Base-by-base conservation (phyloP, 2,888 invertebrate species). In the Drosophila picticornis region DNA sequence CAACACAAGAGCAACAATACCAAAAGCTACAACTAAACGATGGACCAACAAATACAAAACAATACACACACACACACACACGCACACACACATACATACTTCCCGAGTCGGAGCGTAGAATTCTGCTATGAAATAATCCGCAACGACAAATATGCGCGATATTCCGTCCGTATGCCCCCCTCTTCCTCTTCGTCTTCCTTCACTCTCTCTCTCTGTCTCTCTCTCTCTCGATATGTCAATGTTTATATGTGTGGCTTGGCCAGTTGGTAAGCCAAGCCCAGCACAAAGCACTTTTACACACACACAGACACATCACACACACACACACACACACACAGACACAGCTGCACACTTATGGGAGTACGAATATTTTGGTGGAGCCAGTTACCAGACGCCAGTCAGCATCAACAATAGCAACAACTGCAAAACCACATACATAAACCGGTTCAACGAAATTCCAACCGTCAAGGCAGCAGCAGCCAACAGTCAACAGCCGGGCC, bases 361-460 rank as follows among this genome's bases (percentile, higher is more conserved):
- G 46, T 78, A 51, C 62, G 77, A 81, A 72, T 77, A 77, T 80
- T 81, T 80, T 74, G 79, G 79, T 80, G 75, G 73, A 88, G 89
- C 90, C 87, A 88, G 87, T 85, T 83, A 77, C 85, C 88, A 90
- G 85, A 88, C 88, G 72, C 75, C 83, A 83, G 69, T 51, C 71
- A 69, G 29, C 80, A 69, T 57, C 80, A 82, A 83, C 80, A 72
- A 77, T 62, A 72, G 68, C 75, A 82, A 74, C 79, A 78, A 75
- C 48, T 64, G 63, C 77, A 80, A 75, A 85, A 73, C 90, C 89
- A 80, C 85, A 90, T 72, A 88, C 84, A 86, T 86, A 86, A 86
- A 86, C 85, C 85, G 85, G 85, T 86, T 88, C 84, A 88, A 83
- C 90, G 73, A 90, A 90, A 86, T 86, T 88, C 85, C 85, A 88